Conservation (phyloP, 1,140 invertebrate genomes). For the Drepana arcuata region DNA sequence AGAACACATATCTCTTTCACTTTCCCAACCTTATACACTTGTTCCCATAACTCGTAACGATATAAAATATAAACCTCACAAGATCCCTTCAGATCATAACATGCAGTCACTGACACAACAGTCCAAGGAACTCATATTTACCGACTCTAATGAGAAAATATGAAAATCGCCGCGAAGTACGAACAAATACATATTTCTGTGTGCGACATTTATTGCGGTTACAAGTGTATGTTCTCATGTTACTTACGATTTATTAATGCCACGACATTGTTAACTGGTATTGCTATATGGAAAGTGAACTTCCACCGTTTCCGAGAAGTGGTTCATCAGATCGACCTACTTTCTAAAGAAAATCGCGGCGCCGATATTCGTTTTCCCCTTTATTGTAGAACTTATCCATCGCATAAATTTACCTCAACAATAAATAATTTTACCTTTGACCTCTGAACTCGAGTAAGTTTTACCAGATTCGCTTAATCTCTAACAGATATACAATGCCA, state of each 20-base stretch:
- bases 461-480: neutral
- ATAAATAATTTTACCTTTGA: neutral
- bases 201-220: no score
- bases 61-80: no score
- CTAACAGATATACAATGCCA: neutral
- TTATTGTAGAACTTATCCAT: constrained; percentile 5
- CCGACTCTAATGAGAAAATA: no score
- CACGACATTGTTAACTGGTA: constrained; percentile 15
- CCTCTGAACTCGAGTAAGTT: neutral
- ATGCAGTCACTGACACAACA: no score
- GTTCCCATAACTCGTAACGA: no score
- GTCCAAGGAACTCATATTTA: no score
- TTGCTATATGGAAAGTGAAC: constrained; percentile 20
- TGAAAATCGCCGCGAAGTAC: no score
- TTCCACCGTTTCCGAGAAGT: constrained; percentile 25
- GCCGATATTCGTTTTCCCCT: constrained; percentile 13
- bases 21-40: no score
- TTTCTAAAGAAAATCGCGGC: constrained; percentile 45
- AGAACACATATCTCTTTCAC: no score
- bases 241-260: constrained; percentile 14
- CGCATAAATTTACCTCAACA: neutral
- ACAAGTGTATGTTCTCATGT: constrained; percentile 25
- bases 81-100: no score
- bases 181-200: no score
- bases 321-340: constrained; percentile 31